A percentile compares a stretch with the other conserved stretches of the same genome.
These are phyloP conservation scores for Anser brachyrhynchus DNA, from an alignment of 2,113 vertebrate genomes.

Conservation along the genomic window DNA sequence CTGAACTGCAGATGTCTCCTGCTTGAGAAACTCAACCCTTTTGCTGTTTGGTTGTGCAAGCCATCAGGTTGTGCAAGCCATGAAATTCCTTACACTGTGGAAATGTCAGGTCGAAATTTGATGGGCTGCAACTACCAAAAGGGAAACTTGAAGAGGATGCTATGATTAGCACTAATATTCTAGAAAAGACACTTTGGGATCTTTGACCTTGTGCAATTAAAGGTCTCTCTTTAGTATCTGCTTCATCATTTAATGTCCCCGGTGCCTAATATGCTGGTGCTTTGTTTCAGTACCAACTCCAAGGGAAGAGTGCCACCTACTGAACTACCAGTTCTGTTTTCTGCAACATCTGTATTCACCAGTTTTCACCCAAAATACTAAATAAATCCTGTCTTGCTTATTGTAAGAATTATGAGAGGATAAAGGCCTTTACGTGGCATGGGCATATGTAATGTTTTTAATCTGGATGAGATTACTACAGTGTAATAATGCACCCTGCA, in stretches of 20 bases:
- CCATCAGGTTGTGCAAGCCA: background rate
- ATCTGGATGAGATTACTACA: background rate
- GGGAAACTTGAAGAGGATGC: background rate
- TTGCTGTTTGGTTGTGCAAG: background rate
- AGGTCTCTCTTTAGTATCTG: background rate
- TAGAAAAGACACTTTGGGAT: background rate
- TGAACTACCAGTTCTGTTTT: background rate
- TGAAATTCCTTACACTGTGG: background rate
- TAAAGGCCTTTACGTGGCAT: background rate
- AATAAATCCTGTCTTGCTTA: background rate
- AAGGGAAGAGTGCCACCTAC: slow-evolving; percentile 68
- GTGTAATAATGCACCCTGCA: background rate
- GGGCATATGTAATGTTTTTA: accelerated
- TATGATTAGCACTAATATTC: background rate
- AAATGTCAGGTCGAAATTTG: background rate
- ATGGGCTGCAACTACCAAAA: background rate
- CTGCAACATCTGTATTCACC: background rate
- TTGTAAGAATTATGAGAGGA: background rate
- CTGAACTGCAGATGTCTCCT: background rate
- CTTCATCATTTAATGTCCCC: background rate
- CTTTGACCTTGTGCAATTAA: background rate
- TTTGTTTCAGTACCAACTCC: slow-evolving; percentile 11
- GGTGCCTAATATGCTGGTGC: background rate
- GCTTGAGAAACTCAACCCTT: background rate
- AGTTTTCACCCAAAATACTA: background rate